Percentiles rank a stretch among this genome's conserved stretches.
Evolutionary conservation across 2,888 invertebrate species (phyloP).

Genomic region (Campopleginae sp.): DNA sequence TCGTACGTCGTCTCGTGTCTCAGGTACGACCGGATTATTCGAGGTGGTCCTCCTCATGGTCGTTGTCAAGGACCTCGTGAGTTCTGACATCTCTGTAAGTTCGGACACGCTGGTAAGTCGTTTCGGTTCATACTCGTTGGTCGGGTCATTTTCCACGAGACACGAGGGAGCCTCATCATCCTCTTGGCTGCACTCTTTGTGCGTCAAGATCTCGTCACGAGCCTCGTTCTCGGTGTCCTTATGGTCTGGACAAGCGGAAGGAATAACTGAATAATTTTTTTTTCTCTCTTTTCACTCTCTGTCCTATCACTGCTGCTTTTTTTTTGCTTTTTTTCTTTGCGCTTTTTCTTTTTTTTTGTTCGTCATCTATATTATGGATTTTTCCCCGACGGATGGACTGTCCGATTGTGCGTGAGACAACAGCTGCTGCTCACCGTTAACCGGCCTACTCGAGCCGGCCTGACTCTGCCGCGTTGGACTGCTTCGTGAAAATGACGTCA

Average conservation of each 20-base stretch:
- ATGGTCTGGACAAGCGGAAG: slow-evolving; percentile 73
- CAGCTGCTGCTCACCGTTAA: slow-evolving; percentile 68
- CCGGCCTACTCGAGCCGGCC: slow-evolving; percentile 71
- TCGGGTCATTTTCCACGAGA: slow-evolving; percentile 56
- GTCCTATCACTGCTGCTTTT: slow-evolving; percentile 7
- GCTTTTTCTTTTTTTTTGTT: slow-evolving; percentile 5
- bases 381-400: slow-evolving; percentile 81
- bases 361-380: slow-evolving; percentile 78
- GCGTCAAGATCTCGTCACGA: slow-evolving; percentile 37
- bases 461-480: slow-evolving; percentile 78
- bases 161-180: background rate
- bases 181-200: slow-evolving; percentile 9
- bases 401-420: slow-evolving; percentile 73
- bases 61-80: slow-evolving; percentile 34
- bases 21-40: background rate
- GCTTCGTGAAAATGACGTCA: slow-evolving; percentile 83
- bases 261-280: slow-evolving; percentile 7
- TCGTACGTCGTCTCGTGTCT: background rate
- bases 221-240: slow-evolving; percentile 73
- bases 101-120: slow-evolving; percentile 74
- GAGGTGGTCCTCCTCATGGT: background rate
- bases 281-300: background rate
- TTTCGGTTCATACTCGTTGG: slow-evolving; percentile 62
- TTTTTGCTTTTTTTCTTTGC: background rate
- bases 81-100: slow-evolving; percentile 69